Evolutionary conservation across 2,113 vertebrate species (phyloP), one percentile per base, ranked within the genome.

Genomic region (Cnemophilus loriae): DNA sequence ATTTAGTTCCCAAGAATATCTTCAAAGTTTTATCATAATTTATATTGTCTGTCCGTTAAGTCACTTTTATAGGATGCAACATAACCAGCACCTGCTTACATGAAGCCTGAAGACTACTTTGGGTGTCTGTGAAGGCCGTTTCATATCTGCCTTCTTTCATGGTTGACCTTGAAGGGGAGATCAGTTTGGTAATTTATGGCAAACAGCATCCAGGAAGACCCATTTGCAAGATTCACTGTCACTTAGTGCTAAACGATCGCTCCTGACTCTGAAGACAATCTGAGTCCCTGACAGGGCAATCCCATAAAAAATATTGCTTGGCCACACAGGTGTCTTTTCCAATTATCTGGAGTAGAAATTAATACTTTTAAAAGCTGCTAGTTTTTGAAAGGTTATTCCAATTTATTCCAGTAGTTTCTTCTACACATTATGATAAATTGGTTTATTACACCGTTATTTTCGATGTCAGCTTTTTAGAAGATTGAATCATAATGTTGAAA

Each of bases 191-290:
- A 98, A 99, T 99, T 99, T 99, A 99, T 98, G 96, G 98, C 97
- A 97, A 98, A 98, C 97, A 97, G 97, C 97, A 97, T 98, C 97
- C 97, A 97, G 98, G 98, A 98, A 98, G 98, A 98, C 97, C 98
- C 97, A 98, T 99, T 99, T 98, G 98, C 97, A 98, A 98, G 98
- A 99, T 99, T 99, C 98, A 98, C 98, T 98, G 98, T 99, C 98
- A 98, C 98, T 98, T 98, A 98, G 97, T 83, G 89, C 97, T 98
- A 98, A 98, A 97, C 97, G 96, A 98, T 99, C 94, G 78, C 97
- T 98, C 96, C 98, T 97, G 97, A 97, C 95, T 98, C 97, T 95
- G 97, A 98, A 98, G 98, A 99, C 98, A 98, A 98, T 98, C 98
- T 98, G 97, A 98, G 97, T 96, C 96, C 94, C 96, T 99, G 98